Base-by-base conservation (phyloP, 2,888 invertebrate genomes). In the Acanthosoma haemorrhoidale region DNA sequence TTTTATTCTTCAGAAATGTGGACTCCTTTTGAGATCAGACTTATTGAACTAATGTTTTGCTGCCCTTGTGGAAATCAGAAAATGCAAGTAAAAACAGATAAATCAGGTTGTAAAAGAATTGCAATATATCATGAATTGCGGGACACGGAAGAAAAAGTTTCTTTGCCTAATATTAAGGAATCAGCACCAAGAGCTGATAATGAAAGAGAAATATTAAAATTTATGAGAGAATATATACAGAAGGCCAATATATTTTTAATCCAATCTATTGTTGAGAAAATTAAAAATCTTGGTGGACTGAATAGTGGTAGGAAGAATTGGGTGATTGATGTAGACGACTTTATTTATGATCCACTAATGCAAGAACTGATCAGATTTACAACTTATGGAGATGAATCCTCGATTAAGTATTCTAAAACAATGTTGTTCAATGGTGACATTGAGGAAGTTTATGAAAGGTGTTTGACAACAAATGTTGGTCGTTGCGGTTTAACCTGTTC, bases 41-140 rank as follows among this genome's bases (percentile, higher is more conserved):
- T 67, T 31, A 34, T 67, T 29, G 67, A 67, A 4, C 43, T 67
- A 5, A 21, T 67, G 57, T 51, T 67, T 18, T 67, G 67, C 51
- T 67, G 67, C 18, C 57, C 67, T 6, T 67, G 57, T 57, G 67
- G 67, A 6, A 67, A 67, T 67, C 32, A 51, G 5, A 51, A 67
- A 67, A 41, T 43, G 43, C 18, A 43, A 13, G 18, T 57, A 1
- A 57, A 18, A 18, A 36, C 25, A 9, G 18, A 21, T 13, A 67
- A 34, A 2, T 13, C 21, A 13, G 67, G 57, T 4, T 13, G 4
- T 13, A 51, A 51, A 51, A 29, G 67, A 2, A 67, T 57, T 15
- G 67, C 41, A 21, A 67, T 67, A 32, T 67, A 57, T 11, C 43
- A 32, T 3, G 67, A 67, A 32, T 9, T 67, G 25, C 29, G 57